A percentile compares a stretch with the other conserved stretches of the same genome.
Conservation (phyloP, 2,888 invertebrate species). For the Drosophila aldrichi region DNA sequence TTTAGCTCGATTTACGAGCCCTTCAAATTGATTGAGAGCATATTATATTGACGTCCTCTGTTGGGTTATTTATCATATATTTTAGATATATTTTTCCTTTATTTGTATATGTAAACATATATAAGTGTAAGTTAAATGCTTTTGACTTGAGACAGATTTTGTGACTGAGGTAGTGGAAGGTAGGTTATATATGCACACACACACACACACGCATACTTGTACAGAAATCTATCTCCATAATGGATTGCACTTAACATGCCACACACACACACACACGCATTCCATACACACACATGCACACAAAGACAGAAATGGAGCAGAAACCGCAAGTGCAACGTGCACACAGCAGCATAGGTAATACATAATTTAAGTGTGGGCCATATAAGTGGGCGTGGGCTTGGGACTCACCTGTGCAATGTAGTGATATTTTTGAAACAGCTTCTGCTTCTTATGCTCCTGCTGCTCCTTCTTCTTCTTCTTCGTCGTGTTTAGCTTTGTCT, state of each 20-base stretch:
- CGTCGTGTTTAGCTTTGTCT: conserved; percentile 15
- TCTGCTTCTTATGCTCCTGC: conserved; percentile 11
- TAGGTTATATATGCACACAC: conserved; percentile 5
- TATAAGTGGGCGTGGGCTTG: background rate
- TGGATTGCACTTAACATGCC: conserved; percentile 81
- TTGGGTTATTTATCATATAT: conserved; percentile 21
- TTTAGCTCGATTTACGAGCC: background rate
- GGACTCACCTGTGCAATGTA: conserved; percentile 67
- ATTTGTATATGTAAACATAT: background rate
- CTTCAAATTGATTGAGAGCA: conserved; percentile 42
- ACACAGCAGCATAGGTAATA: conserved; percentile 60
- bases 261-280: conserved; percentile 42
- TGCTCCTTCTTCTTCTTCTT: too few species aligned
- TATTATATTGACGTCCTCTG: conserved; percentile 17
- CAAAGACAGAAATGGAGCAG: conserved; percentile 17
- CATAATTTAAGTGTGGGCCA: conserved; percentile 66
- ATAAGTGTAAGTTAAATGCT: conserved; percentile 9
- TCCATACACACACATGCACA: conserved; percentile 32
- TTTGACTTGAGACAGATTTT: conserved; percentile 22
- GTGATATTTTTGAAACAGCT: conserved; percentile 16
- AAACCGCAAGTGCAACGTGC: conserved; percentile 58
- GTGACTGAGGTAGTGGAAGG: conserved; percentile 15
- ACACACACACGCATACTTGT: conserved; percentile 8
- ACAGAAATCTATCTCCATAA: conserved; percentile 71
- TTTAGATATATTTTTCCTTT: too few species aligned